Percentiles rank a stretch among this genome's conserved stretches.
Evolutionary conservation across 2,797 vertebrate genomes (phyloP).

Genomic region (Salmo trutta): DNA sequence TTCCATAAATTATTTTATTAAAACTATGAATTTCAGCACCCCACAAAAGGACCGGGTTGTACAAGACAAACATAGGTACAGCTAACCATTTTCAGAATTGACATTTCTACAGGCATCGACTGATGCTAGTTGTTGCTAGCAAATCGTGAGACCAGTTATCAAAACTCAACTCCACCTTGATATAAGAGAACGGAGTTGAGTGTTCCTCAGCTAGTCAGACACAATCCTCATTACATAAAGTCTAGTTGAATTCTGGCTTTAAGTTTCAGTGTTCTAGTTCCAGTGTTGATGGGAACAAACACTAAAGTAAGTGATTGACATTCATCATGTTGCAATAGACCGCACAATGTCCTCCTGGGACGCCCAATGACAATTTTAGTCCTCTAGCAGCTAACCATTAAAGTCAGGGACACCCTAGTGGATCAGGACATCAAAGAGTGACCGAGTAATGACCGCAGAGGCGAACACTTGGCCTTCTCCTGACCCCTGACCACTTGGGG

Average conservation of each 20-base stretch:
- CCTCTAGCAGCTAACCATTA: neutral
- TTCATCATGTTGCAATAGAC: neutral
- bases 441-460: neutral
- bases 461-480: neutral
- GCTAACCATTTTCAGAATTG: too few relatives aligned
- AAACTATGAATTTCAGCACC: too few relatives aligned
- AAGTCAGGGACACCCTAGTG: slow-evolving; percentile 6
- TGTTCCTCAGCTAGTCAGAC: neutral
- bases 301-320: neutral
- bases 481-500: slow-evolving; percentile 30
- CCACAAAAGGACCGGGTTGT: too few relatives aligned
- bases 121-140: too few relatives aligned
- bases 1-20: too few relatives aligned
- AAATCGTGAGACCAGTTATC: too few relatives aligned
- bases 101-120: too few relatives aligned
- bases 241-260: neutral
- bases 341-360: neutral
- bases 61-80: too few relatives aligned
- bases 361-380: slow-evolving; percentile 17
- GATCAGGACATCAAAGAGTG: neutral
- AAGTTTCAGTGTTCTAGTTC: neutral
- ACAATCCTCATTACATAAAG: neutral
- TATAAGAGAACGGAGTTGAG: too few relatives aligned
- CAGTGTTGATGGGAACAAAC: neutral
- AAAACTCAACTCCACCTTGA: too few relatives aligned